These are phyloP conservation scores for Philypnodon macrostomus DNA, from an alignment of 2,797 vertebrate species.

Conservation along the genomic window DNA sequence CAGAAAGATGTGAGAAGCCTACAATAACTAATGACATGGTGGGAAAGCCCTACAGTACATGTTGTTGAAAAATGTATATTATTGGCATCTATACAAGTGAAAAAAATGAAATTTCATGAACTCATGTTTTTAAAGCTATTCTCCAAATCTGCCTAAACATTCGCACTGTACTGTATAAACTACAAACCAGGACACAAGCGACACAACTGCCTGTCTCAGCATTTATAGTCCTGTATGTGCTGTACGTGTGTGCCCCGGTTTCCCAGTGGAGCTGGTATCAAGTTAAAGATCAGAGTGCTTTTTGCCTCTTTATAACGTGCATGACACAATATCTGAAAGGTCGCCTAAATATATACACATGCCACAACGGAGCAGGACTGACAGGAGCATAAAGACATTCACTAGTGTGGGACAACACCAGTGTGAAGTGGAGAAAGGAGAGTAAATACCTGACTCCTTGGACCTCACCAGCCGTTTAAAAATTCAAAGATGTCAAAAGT, in stretches of 20 bases:
- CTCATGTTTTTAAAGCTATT: too few relatives aligned
- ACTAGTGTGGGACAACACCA: conserved; percentile 5
- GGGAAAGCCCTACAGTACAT: too few relatives aligned
- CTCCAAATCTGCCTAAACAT: too few relatives aligned
- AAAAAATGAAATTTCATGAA: too few relatives aligned
- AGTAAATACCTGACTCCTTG: conserved; percentile 36
- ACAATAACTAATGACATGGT: too few relatives aligned
- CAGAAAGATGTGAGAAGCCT: too few relatives aligned
- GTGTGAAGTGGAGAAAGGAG: conserved; percentile 17
- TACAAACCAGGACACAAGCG: conserved; percentile 30
- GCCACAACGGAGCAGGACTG: conserved; percentile 32
- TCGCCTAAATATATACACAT: conserved; percentile 30
- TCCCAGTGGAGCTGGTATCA: conserved; percentile 53
- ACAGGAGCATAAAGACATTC: conserved; percentile 16
- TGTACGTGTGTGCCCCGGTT: too few relatives aligned
- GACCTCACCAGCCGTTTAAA: conserved; percentile 52
- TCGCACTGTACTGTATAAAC: too few relatives aligned
- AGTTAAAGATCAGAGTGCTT: conserved; percentile 67
- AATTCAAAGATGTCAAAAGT: conserved; percentile 62
- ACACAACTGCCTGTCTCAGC: conserved; percentile 31
- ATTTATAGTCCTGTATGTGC: conserved; percentile 13
- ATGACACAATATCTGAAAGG: conserved; percentile 52
- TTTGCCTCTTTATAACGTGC: conserved; percentile 57
- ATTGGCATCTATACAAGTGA: too few relatives aligned
- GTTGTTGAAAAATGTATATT: too few relatives aligned